A percentile compares a stretch with the other conserved stretches of the same genome.
Evolutionary conservation across 2,888 invertebrate genomes (phyloP).

Genomic region (Smittia sp.): DNA sequence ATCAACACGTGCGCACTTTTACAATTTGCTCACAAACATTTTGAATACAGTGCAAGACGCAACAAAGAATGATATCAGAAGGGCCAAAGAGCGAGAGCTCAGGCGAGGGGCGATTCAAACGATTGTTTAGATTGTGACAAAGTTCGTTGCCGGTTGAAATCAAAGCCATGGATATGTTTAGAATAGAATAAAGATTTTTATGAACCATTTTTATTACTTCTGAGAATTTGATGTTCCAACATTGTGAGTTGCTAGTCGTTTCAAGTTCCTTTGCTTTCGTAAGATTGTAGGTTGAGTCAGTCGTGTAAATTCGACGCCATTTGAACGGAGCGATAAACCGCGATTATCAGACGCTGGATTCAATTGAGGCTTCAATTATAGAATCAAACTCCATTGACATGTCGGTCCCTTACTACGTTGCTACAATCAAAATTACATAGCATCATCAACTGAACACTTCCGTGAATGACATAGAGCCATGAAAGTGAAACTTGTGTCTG

Average conservation of each 20-base stretch:
- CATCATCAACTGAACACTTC: slow-evolving; percentile 17
- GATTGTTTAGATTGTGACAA: background rate
- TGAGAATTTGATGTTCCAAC: background rate
- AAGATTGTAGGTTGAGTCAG: too few species aligned
- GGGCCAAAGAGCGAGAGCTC: slow-evolving; percentile 41
- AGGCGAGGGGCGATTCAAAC: background rate
- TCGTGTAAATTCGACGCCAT: too few species aligned
- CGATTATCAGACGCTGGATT: background rate
- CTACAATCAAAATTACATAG: slow-evolving; percentile 15
- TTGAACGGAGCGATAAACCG: too few species aligned
- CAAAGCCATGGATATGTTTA: too few species aligned
- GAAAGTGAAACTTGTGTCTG: slow-evolving; percentile 10
- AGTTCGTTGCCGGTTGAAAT: too few species aligned
- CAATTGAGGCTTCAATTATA: background rate
- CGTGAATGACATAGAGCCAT: slow-evolving; percentile 12
- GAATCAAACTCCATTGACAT: background rate
- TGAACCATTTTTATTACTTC: background rate
- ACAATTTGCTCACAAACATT: slow-evolving; percentile 36
- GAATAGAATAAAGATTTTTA: background rate
- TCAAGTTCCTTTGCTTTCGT: too few species aligned
- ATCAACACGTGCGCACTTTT: slow-evolving; percentile 19
- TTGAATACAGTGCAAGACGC: slow-evolving; percentile 31
- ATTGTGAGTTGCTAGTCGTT: too few species aligned
- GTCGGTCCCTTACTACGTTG: background rate
- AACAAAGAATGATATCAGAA: slow-evolving; percentile 35